Evolutionary conservation across 2,113 vertebrate genomes (phyloP), one percentile per base, ranked within the genome.

Genomic region (Irena cyanogastra): DNA sequence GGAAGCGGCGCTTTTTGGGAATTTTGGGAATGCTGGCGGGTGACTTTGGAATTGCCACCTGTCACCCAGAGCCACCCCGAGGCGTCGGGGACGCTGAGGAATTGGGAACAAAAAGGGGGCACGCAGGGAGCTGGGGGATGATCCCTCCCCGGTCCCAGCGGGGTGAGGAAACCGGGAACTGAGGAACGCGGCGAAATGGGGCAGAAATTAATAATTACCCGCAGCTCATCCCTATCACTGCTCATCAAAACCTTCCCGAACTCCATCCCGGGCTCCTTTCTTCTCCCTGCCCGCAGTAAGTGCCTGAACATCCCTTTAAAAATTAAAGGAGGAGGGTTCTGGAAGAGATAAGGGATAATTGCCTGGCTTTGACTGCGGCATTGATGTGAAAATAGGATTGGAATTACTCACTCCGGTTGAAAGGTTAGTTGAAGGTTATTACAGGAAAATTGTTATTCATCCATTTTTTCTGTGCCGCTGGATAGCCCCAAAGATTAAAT

Each of bases 391-490:
- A 99, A 98, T 98, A 97, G 98, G 98, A 98, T 98, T 98, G 98
- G 98, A 98, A 99, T 99, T 98, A 98, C 98, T 99, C 98, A 98
- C 98, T 98, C 98, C 97, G 98, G 98, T 98, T 99, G 98, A 98
- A 99, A 99, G 99, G 99, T 99, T 98, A 98, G 98, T 98, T 99
- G 98, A 99, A 99, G 99, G 99, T 99, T 99, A 99, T 98, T 99
- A 99, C 98, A 98, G 98, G 96, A 98, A 99, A 98, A 98, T 98
- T 98, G 98, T 98, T 98, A 98, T 98, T 98, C 98, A 98, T 98
- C 97, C 98, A 95, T 98, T 98, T 98, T 49, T 37, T 37, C 97
- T 92, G 91, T 96, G 97, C 83, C 70, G 60, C 83, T 66, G 97
- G 98, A 98, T 98, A 98, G 98, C 98, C 98, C 98, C 97, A 98